phyloP scores from a whole-genome alignment of 2,797 vertebrate genomes.

The Melopsittacus undulatus region DNA sequence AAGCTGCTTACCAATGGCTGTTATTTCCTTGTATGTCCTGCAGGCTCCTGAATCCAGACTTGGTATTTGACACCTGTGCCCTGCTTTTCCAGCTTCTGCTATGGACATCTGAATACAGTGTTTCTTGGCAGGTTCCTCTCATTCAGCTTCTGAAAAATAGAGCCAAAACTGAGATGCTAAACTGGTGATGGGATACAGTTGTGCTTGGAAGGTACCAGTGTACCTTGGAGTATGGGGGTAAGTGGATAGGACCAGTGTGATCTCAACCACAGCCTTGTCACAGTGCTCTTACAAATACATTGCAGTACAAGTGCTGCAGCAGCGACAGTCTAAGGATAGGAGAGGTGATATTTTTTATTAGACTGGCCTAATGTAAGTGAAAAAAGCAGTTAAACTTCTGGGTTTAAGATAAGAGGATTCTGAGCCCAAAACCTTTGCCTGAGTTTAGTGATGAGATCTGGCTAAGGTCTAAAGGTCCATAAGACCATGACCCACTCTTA shows the following conservation, averaged over 20 bases:
- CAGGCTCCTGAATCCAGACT: neutral
- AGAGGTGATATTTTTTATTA: neutral
- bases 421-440: neutral
- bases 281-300: neutral
- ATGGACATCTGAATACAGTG: neutral
- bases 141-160: neutral
- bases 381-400: neutral
- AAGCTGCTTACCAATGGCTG: neutral
- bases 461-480: neutral
- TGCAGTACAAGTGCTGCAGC: neutral
- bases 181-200: neutral
- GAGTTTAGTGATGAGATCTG: neutral
- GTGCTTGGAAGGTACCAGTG: neutral
- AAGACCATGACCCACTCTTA: neutral
- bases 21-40: neutral
- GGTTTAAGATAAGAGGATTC: neutral
- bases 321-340: neutral
- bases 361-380: neutral
- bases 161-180: neutral
- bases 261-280: rapidly evolving
- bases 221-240: neutral
- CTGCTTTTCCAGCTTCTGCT: neutral
- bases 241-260: neutral
- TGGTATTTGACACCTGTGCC: neutral
- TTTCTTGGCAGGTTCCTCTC: neutral